These are phyloP conservation scores for Phataginus tricuspis DNA, from an alignment of 2,797 vertebrate genomes.

Conservation along the genomic window DNA sequence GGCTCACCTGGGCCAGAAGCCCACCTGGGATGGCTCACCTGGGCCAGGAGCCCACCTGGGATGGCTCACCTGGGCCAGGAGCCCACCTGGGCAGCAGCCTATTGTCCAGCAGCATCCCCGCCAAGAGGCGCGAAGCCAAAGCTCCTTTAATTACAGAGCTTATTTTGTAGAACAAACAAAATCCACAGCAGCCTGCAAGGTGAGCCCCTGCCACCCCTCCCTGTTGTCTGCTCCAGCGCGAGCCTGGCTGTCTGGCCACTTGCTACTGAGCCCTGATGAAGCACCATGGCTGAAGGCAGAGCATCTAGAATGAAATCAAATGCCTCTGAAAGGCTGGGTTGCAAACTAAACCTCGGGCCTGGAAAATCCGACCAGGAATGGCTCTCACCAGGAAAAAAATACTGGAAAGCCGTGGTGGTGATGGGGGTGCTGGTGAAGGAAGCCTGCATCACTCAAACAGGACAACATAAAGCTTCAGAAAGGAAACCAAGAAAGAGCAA, in stretches of 20 bases:
- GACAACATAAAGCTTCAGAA: not conserved
- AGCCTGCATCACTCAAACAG: not conserved
- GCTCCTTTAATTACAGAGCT: not conserved
- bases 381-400: not conserved
- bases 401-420: no score
- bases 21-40: not conserved
- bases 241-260: not conserved
- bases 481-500: not conserved
- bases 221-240: accelerated
- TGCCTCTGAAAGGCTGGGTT: not conserved
- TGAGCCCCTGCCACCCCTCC: no score
- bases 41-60: not conserved
- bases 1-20: no score
- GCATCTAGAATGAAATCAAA: not conserved
- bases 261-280: accelerated
- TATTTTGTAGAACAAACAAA: not conserved
- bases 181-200: not conserved
- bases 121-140: not conserved
- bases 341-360: not conserved
- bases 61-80: not conserved
- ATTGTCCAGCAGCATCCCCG: not conserved
- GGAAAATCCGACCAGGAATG: not conserved
- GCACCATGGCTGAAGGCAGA: accelerated
- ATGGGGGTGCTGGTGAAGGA: not conserved
- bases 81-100: not conserved